Percentiles rank a stretch among this genome's conserved stretches.
phyloP scores from a whole-genome alignment of 2,113 vertebrate species.

The Corythoichthys haematopterus region DNA sequence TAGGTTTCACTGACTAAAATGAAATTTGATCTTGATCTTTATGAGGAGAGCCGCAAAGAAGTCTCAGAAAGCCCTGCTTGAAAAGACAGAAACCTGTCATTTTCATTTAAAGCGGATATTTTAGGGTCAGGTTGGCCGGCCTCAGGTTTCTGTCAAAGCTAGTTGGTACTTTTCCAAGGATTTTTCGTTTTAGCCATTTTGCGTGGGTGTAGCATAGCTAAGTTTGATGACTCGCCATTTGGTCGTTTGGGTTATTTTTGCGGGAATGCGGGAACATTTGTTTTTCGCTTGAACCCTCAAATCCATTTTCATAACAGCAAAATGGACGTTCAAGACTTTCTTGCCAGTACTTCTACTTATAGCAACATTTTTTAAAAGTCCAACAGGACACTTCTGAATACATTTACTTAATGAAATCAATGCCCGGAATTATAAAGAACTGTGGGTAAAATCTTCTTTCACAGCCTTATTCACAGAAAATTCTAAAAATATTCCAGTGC shows the following conservation, averaged over 20 bases:
- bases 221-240: too few relatives aligned
- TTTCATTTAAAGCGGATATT: neutral
- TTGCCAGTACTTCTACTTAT: constrained; percentile 18
- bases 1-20: neutral
- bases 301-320: constrained; percentile 19
- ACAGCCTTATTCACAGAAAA: constrained; percentile 47
- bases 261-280: neutral
- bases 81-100: neutral
- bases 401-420: neutral
- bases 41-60: neutral
- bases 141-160: too few relatives aligned
- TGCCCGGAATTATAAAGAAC: constrained; percentile 3
- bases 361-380: neutral
- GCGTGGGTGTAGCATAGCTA: too few relatives aligned
- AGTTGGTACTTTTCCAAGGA: neutral
- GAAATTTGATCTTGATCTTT: neutral
- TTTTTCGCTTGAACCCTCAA: neutral
- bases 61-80: neutral
- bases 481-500: neutral
- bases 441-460: constrained; percentile 27
- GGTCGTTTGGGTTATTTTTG: too few relatives aligned
- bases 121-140: neutral
- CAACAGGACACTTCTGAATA: neutral
- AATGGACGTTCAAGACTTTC: constrained; percentile 16
- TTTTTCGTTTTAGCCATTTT: neutral